Evolutionary conservation across 2,888 invertebrate genomes (phyloP).

Genomic region (Ectobius pallidus): DNA sequence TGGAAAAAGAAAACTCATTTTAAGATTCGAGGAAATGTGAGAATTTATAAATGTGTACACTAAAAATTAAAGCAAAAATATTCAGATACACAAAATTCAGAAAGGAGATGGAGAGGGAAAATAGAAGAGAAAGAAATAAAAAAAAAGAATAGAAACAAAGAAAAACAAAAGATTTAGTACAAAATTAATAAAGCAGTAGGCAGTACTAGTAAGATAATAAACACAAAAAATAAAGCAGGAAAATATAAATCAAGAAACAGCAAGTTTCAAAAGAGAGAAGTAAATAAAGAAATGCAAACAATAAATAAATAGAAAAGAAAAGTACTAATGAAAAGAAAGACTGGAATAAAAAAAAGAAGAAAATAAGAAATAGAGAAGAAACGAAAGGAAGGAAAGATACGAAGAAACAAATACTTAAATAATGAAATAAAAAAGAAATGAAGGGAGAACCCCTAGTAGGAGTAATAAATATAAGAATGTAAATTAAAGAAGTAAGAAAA

Average conservation of each 20-base stretch:
- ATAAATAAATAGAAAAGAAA: background rate
- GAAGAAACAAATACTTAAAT: background rate
- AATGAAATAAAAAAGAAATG: background rate
- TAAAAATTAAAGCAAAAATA: too few species aligned
- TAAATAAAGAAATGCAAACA: background rate
- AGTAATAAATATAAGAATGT: background rate
- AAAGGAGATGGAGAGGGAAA: background rate
- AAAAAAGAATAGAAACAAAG: background rate
- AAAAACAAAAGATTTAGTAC: background rate
- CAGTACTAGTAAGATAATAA: background rate
- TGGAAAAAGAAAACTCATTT: too few species aligned
- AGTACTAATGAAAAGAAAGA: background rate
- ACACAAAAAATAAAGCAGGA: background rate
- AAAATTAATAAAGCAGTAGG: background rate
- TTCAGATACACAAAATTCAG: background rate
- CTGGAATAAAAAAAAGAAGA: background rate
- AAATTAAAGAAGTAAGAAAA: background rate
- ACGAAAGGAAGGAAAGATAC: background rate
- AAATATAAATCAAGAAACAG: background rate
- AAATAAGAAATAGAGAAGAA: background rate
- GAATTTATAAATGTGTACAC: too few species aligned
- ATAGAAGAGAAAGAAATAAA: background rate
- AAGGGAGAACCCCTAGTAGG: background rate
- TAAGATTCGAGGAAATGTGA: too few species aligned
- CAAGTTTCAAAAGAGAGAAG: background rate